phyloP scores from a whole-genome alignment of 2,888 invertebrate genomes.

The Cerceris rybyensis region DNA sequence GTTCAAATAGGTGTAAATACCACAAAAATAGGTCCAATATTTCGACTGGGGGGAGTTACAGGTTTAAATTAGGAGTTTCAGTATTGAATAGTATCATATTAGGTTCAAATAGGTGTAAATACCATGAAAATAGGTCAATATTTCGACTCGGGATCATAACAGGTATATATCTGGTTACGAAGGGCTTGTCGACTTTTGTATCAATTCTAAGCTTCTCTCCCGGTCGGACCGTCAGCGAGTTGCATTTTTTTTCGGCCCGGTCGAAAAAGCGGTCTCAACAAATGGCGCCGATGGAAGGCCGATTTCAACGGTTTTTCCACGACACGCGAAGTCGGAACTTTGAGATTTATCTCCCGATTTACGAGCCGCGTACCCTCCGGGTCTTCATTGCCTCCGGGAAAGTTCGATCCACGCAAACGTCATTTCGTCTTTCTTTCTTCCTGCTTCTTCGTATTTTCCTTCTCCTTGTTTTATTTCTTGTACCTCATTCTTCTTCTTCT shows the following conservation, averaged over 20 bases:
- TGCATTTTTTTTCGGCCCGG: conserved; percentile 8
- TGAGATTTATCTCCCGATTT: conserved; percentile 67
- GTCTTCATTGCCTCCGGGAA: conserved; percentile 48
- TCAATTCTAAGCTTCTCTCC: conserved; percentile 60
- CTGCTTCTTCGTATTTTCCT: conserved; percentile 28
- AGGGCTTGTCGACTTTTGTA: conserved; percentile 67
- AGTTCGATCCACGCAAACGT: conserved; percentile 45
- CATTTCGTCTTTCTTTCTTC: conserved; percentile 27
- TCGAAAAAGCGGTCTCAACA: conserved; percentile 16
- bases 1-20: too few species aligned
- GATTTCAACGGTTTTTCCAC: conserved; percentile 51
- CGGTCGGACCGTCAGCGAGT: conserved; percentile 15
- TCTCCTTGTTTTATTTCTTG: conserved; percentile 9
- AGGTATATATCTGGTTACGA: conserved; percentile 74
- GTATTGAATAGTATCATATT: too few species aligned
- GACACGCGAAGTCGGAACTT: conserved; percentile 55
- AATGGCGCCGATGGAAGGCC: conserved; percentile 28
- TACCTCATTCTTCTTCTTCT: conserved; percentile 16
- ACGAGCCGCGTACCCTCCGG: conserved; percentile 42
- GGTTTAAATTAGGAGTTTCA: too few species aligned
- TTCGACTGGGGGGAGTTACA: too few species aligned
- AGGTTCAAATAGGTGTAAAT: too few species aligned
- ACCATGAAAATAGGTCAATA: too few species aligned
- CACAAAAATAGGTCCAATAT: too few species aligned
- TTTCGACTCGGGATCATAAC: too few species aligned